Evolutionary conservation across 1,140 invertebrate species (phyloP).

Genomic region (Stratiolaelaps scimitus): DNA sequence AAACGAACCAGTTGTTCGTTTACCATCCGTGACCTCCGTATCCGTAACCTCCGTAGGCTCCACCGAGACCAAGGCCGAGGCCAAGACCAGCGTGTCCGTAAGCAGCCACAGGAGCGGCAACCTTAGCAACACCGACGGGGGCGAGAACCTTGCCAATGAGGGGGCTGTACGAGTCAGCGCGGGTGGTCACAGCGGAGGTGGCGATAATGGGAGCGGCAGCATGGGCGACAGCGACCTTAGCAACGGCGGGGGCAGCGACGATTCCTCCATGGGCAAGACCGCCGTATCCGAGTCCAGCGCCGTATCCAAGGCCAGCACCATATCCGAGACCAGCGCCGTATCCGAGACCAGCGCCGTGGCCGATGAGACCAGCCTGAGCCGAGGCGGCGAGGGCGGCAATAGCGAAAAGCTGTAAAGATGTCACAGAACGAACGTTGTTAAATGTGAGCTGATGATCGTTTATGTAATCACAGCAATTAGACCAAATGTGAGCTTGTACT

Average conservation of each 20-base stretch:
- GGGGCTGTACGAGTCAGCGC: not conserved
- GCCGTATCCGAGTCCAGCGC: not conserved
- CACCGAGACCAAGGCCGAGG: not conserved
- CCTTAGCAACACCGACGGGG: conserved; percentile 1
- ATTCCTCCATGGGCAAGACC: not conserved
- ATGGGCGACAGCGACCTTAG: not conserved
- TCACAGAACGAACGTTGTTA: not conserved
- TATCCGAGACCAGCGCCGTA: not conserved
- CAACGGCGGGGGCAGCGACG: not conserved
- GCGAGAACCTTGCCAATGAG: conserved; percentile 23
- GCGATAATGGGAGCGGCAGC: conserved; percentile 1
- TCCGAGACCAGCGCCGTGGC: too few species aligned
- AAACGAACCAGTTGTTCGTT: too few species aligned
- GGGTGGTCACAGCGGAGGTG: conserved; percentile 12
- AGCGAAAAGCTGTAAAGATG: not conserved
- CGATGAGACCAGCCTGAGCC: not conserved
- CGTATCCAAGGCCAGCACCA: not conserved
- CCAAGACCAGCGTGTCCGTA: not conserved
- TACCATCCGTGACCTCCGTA: not conserved
- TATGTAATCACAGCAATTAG: too few species aligned
- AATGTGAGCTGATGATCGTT: too few species aligned
- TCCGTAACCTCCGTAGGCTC: conserved; percentile 4
- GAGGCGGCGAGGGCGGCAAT: not conserved
- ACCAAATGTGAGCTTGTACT: too few species aligned
- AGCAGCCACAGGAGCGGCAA: conserved; percentile 1